Conservation (phyloP, 2,888 invertebrate species). For the Hermaeophaga mercurialis region DNA sequence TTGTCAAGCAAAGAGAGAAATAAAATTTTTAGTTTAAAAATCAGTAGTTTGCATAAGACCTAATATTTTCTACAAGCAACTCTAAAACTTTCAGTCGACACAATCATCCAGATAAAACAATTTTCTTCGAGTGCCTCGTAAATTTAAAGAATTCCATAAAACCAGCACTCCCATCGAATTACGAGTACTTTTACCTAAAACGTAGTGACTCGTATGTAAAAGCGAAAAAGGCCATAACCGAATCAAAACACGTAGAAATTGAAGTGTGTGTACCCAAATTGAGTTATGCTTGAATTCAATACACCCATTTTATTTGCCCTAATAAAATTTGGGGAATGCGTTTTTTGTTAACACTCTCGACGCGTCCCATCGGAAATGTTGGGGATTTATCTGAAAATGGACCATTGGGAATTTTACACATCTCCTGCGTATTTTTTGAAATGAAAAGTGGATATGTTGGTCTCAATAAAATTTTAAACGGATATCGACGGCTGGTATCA, state of each 20-base stretch:
- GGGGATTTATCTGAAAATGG: slow-evolving; percentile 12
- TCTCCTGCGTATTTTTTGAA: background rate
- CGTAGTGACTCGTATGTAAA: slow-evolving; percentile 28
- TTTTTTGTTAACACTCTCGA: slow-evolving; percentile 27
- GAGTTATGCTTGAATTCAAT: slow-evolving; percentile 36
- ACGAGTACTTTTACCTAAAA: slow-evolving; percentile 26
- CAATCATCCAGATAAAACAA: slow-evolving; percentile 4
- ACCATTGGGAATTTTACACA: slow-evolving; percentile 10
- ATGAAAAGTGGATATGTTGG: background rate
- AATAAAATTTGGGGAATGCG: slow-evolving; percentile 35
- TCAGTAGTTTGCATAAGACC: no score
- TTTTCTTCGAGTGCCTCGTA: slow-evolving; percentile 3
- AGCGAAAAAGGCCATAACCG: slow-evolving; percentile 32
- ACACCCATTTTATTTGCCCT: slow-evolving; percentile 29
- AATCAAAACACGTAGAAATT: slow-evolving; percentile 38
- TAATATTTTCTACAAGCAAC: background rate
- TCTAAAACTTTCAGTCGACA: slow-evolving; percentile 4
- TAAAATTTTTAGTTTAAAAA: no score
- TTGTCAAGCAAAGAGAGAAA: no score
- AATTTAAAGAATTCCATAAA: slow-evolving; percentile 21
- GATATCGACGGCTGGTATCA: background rate
- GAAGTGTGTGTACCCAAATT: slow-evolving; percentile 36
- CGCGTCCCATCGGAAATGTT: slow-evolving; percentile 13
- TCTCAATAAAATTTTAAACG: background rate
- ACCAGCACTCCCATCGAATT: slow-evolving; percentile 27